Base-by-base conservation (phyloP, 2,888 invertebrate genomes). In the Steinernema carpocapsae region DNA sequence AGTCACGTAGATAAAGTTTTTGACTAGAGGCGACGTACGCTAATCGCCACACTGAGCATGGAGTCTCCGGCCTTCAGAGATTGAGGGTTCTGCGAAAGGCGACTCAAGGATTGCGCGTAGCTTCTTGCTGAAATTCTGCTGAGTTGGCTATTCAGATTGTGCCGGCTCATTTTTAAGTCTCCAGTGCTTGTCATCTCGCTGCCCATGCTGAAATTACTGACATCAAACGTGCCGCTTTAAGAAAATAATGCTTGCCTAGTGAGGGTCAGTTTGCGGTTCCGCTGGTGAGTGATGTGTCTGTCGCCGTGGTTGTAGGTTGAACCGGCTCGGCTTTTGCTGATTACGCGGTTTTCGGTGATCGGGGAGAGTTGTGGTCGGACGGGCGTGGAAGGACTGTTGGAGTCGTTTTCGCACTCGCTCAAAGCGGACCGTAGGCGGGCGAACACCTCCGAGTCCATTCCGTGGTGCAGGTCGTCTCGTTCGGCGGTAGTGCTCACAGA, bases 51-150 rank as follows among this genome's bases (percentile, higher is more conserved):
- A 72, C 83, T 83, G 17, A 83, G 74, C 37, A 79, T 81, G 43
- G 85, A 85, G 1, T 83, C 80, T 17, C 80, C 82, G 51, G 79
- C 79, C 37, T 80, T 78, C 3, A 77, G 37, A 1, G 74, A 71
- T 32, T 70, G 37, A 6, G 73, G 73, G 19, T 70, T 76, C 32
- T 73, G 80, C 74, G 82, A 83, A 19, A 86, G 76, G 19, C 83
- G 80, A 70, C 83, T 83, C 71, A 87, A 74, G 12, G 86, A 86
- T 75, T 87, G 84, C 3, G 84, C 85, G 75, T 83, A 85, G 37
- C 81, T 82, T 29, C 84, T 77, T 12, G 81, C 83, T 24, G 84
- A 84, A 37, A 82, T 72, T 22, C 80, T 7, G 71, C 73, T 73
- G 1, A 83, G 73, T 46, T 81, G 82, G 7, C 77, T 76, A 26